Evolutionary conservation across 64 coral and sea anemone species (phyloP).

Genomic region (Montipora cactus): DNA sequence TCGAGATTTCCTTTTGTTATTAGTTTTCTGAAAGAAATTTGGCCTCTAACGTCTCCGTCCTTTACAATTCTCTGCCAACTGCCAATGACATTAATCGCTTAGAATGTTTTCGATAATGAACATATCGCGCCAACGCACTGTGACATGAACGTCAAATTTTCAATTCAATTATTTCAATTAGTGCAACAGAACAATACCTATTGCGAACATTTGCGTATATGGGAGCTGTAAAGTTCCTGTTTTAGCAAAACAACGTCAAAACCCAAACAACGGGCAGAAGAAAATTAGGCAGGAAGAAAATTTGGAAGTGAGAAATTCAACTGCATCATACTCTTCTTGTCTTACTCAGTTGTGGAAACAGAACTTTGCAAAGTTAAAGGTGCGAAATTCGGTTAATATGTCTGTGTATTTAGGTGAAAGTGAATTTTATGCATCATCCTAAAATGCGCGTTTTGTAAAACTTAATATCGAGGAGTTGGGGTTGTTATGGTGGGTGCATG

Average conservation of each 20-base stretch:
- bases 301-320: background rate
- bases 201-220: background rate
- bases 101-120: background rate
- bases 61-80: background rate
- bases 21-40: too few species aligned
- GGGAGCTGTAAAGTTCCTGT: background rate
- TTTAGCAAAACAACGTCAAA: background rate
- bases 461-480: background rate
- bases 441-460: background rate
- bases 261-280: background rate
- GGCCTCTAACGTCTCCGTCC: background rate
- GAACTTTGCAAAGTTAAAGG: background rate
- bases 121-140: background rate
- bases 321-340: background rate
- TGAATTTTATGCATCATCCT: background rate
- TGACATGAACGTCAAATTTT: conserved; percentile 8
- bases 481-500: background rate
- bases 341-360: background rate
- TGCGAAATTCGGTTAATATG: background rate
- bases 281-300: background rate
- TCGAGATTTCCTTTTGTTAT: too few species aligned
- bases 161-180: background rate
- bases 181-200: background rate
- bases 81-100: conserved; percentile 1
- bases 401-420: background rate